A percentile compares a stretch with the other conserved stretches of the same genome.
Evolutionary conservation across 2,113 vertebrate species (phyloP).

Genomic region (Amazona guildingii): DNA sequence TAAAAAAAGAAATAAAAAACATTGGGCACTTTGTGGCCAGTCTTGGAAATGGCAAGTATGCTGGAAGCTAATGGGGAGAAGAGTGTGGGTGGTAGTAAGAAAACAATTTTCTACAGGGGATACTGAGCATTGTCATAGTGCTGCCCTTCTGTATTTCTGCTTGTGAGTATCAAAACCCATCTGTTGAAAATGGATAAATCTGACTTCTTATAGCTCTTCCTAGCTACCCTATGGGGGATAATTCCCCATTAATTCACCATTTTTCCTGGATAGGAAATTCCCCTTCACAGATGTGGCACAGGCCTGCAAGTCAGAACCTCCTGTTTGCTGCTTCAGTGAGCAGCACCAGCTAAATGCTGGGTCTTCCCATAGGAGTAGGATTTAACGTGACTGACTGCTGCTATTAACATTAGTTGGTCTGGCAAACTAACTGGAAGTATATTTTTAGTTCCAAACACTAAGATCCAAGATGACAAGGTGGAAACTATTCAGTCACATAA

Average conservation of each 20-base stretch:
- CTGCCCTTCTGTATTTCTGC: not conserved
- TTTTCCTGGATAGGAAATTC: not conserved
- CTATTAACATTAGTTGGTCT: not conserved
- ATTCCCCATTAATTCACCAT: not conserved
- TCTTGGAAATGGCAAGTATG: not conserved
- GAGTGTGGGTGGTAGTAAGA: not conserved
- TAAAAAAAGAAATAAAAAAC: not conserved
- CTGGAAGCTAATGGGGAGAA: not conserved
- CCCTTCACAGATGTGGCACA: not conserved
- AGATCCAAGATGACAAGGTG: not conserved
- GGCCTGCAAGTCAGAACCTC: not conserved
- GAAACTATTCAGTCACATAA: not conserved
- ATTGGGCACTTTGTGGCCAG: not conserved
- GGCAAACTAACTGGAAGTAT: not conserved
- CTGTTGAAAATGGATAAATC: not conserved
- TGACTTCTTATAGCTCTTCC: not conserved
- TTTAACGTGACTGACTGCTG: not conserved
- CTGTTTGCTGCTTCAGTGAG: not conserved
- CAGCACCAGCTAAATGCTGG: not conserved
- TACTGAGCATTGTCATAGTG: not conserved
- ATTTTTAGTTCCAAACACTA: not conserved
- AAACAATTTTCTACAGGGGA: not conserved
- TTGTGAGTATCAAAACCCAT: not conserved
- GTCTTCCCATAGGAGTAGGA: not conserved
- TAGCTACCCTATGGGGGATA: not conserved